Evolutionary conservation across 2,113 vertebrate genomes (phyloP).

Genomic region (Oreocharis arfaki): DNA sequence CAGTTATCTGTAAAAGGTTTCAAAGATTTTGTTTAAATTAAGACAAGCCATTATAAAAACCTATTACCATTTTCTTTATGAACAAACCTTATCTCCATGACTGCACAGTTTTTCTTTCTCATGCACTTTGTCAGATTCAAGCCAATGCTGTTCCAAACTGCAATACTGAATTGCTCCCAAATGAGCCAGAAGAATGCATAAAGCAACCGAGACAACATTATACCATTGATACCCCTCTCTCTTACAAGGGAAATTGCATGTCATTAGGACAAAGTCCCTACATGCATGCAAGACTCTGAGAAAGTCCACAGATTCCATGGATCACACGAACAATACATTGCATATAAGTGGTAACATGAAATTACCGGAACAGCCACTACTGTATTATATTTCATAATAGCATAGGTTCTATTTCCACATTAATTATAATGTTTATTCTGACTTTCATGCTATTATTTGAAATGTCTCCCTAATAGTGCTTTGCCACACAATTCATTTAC

Average conservation of each 20-base stretch:
- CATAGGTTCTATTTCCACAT: not conserved
- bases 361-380: not conserved
- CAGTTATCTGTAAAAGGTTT: not conserved
- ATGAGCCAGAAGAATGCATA: not conserved
- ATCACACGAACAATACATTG: not conserved
- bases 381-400: not conserved
- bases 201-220: not conserved
- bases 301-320: not conserved
- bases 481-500: not conserved
- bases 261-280: not conserved
- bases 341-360: not conserved
- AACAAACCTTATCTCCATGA: not conserved
- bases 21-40: not conserved
- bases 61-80: not conserved
- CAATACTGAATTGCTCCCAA: not conserved
- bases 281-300: not conserved
- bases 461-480: not conserved
- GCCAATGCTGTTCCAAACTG: not conserved
- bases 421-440: not conserved
- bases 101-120: not conserved
- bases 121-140: not conserved
- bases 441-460: not conserved
- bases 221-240: not conserved
- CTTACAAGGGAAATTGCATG: not conserved
- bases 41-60: not conserved